phyloP scores from a whole-genome alignment of 1,140 invertebrate genomes.

The Sminthurides bifidus region DNA sequence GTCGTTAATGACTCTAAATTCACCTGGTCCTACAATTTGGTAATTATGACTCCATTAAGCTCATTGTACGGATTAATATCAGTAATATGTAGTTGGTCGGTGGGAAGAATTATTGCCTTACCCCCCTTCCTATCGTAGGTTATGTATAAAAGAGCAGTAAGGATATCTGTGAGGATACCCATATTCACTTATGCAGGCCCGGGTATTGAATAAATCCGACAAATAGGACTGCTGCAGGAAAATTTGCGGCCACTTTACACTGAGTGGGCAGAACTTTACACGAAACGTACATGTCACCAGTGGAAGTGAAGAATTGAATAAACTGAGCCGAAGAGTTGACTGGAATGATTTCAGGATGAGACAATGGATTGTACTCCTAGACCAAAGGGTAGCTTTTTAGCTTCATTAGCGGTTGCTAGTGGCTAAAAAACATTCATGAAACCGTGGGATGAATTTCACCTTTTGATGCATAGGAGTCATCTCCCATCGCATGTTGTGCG shows the following conservation, averaged over 20 bases:
- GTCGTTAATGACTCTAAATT: conserved; percentile 15
- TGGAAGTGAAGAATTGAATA: neutral
- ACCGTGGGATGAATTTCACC: no score
- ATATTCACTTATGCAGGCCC: no score
- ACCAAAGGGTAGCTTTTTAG: no score
- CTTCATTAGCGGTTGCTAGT: no score
- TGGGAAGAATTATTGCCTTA: neutral
- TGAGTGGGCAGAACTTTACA: neutral
- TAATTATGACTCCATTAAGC: neutral
- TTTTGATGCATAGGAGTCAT: no score
- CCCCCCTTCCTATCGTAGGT: conserved; percentile 1
- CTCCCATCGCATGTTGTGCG: no score
- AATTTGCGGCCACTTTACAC: neutral
- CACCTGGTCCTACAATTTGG: conserved; percentile 2
- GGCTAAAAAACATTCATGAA: no score
- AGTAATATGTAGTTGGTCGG: neutral
- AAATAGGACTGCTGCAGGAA: neutral
- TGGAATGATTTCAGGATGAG: neutral
- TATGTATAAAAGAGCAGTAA: neutral
- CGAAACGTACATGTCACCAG: neutral
- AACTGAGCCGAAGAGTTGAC: neutral
- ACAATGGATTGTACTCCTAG: no score
- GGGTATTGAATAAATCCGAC: neutral
- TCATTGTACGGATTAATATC: neutral
- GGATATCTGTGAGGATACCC: neutral